Evolutionary conservation across 1,140 invertebrate genomes (phyloP), one percentile per base, ranked within the genome.

Genomic region (Drosophila biarmipes): DNA sequence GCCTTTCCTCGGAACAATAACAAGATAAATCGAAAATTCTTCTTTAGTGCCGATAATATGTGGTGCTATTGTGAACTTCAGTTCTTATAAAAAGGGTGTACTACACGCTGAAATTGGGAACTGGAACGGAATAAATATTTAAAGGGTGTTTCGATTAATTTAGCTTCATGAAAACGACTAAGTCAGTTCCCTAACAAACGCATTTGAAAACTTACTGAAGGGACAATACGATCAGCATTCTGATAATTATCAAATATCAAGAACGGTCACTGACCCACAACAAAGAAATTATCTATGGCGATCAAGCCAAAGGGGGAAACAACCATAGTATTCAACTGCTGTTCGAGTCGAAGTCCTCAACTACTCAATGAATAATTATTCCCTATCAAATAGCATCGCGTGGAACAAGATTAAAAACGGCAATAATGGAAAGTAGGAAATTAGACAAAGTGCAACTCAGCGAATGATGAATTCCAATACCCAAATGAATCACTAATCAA

Each of bases 401-500:
- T 8, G 6, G 38, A 38, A 27, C 31, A n/a, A 34, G 53, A 58
- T 43, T 62, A 34, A 3, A 17, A 43, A 4, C 27, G 31, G 21
- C 0, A 59, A 24, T 42, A 21, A 11, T 6, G 2, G 17, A 38
- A 19, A n/a, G 2, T 14, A 6, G 21, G 14, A 37, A 38, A 57
- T 31, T 40, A 58, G 52, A 8, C 21, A 57, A 24, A 58, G 53
- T 62, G 53, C 35, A 62, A 40, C 24, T 40, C 24, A 3, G 52
- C 24, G 24, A 56, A 31, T 40, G 11, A 21, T 63, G 14, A 42
- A 34, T 12, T 53, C 7, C 40, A 54, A 45, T 43, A 29, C 10
- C 35, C 34, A 14, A 68, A 53, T 43, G 61, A 43, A 38, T 38
- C 53, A 40, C 42, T 48, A 37, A 63, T 66, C 42, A 66, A 63